A percentile compares a stretch with the other conserved stretches of the same genome.
Evolutionary conservation across 2,797 vertebrate species (phyloP).

Genomic region (Gymnopithys bicolor): DNA sequence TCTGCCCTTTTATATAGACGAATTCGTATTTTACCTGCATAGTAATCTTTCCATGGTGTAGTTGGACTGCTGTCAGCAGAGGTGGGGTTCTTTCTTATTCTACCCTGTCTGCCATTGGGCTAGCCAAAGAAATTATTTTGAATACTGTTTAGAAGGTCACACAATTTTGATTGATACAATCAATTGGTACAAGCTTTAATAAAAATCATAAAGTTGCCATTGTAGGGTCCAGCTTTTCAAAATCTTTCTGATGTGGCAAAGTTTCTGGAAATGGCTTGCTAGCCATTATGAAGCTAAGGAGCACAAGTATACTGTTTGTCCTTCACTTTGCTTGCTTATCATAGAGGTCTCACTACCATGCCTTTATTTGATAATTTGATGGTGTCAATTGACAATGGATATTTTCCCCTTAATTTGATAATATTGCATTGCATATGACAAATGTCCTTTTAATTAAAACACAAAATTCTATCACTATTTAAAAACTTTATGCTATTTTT

Average conservation of each 20-base stretch:
- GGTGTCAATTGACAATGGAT: not conserved
- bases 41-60: not conserved
- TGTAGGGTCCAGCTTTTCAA: not conserved
- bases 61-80: not conserved
- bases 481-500: not conserved
- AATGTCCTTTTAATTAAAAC: not conserved
- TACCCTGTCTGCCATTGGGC: not conserved
- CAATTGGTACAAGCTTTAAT: not conserved
- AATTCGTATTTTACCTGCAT: not conserved
- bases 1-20: not conserved
- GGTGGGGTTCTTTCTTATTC: not conserved
- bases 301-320: not conserved
- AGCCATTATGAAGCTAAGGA: not conserved
- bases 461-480: not conserved
- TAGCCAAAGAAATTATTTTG: not conserved
- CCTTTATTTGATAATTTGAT: not conserved
- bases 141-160: not conserved
- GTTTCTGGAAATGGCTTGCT: not conserved
- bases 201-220: not conserved
- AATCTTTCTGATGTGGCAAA: not conserved
- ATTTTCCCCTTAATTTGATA: not conserved
- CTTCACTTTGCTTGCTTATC: not conserved
- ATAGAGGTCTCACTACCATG: not conserved
- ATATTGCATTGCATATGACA: not conserved
- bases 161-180: not conserved